Evolutionary conservation across 2,888 invertebrate genomes (phyloP), one percentile per base, ranked within the genome.

Genomic region (Diarsia brunnea): DNA sequence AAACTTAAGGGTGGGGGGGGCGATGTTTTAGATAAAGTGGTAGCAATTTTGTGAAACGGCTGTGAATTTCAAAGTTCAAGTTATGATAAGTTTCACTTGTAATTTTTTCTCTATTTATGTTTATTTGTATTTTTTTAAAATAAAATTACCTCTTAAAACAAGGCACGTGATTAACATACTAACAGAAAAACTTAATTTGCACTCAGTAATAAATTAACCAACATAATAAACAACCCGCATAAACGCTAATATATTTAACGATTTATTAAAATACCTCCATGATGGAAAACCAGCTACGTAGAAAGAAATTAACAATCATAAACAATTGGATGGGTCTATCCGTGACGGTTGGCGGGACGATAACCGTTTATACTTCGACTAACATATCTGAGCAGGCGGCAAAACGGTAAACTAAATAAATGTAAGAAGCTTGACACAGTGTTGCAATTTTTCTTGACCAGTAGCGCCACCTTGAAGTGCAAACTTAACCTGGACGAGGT

Each of bases 251-350:
- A 82, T 75, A 75, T 84, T 84, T 84, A 82, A 82, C 70, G 69
- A 70, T 84, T 84, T 82, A 84, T 85, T 82, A 82, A 77, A 84
- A 84, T 82, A 81, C 85, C 85, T 73, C 82, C 78, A 82, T 84
- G 68, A 84, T 75, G 77, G 84, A 84, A 80, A 84, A 86, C 69
- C 74, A 63, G 67, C 69, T 47, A 58, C 24, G 61, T 65, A 38
- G 64, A 81, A 81, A 82, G 73, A 84, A 73, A 69, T 38, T 58
- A 63, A 74, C 60, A 76, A 68, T 72, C 66, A 73, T 84, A 76
- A 87, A 83, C 82, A 87, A 82, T 82, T 69, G 51, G 76, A 85
- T 71, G 43, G 71, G 66, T 16, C 69, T 72, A 78, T 85, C 71
- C 71, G 80, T 84, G 76, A 84, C 80, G 10, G 88, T 69, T 64